phyloP scores from a whole-genome alignment of 2,113 vertebrate species.

The Dasyprocta punctata region DNA sequence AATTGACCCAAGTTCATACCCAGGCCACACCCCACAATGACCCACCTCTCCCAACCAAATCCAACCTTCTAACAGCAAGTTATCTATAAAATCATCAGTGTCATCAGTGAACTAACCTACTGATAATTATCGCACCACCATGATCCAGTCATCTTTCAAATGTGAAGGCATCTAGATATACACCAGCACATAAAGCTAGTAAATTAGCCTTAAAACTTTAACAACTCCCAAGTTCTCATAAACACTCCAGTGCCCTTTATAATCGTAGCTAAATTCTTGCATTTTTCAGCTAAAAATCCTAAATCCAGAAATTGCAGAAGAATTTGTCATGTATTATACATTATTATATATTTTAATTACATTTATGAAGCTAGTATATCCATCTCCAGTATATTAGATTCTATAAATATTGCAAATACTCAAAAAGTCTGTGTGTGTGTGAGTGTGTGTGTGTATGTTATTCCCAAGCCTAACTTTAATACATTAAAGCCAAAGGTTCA shows the following conservation, averaged over 20 bases:
- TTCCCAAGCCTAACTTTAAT: background rate
- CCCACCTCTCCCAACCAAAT: background rate
- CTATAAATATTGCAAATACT: background rate
- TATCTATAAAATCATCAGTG: background rate
- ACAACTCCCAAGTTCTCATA: background rate
- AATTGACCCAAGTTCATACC: background rate
- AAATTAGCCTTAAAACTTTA: conserved; percentile 37
- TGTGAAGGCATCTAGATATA: background rate
- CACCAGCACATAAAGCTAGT: background rate
- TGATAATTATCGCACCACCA: no score
- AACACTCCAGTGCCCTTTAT: conserved; percentile 4
- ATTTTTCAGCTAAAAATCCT: conserved; percentile 2
- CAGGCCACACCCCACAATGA: background rate
- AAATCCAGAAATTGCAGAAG: background rate
- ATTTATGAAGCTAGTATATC: background rate
- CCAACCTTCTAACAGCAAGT: background rate
- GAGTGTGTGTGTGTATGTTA: background rate
- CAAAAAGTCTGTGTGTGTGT: background rate
- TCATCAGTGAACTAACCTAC: background rate
- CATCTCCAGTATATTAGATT: background rate
- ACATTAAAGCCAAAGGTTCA: background rate
- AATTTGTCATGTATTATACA: background rate
- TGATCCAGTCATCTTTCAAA: background rate
- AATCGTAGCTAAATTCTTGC: background rate
- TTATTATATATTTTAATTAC: background rate